Conservation (phyloP, 2,113 vertebrate genomes). For the Oreochromis tanganicae region DNA sequence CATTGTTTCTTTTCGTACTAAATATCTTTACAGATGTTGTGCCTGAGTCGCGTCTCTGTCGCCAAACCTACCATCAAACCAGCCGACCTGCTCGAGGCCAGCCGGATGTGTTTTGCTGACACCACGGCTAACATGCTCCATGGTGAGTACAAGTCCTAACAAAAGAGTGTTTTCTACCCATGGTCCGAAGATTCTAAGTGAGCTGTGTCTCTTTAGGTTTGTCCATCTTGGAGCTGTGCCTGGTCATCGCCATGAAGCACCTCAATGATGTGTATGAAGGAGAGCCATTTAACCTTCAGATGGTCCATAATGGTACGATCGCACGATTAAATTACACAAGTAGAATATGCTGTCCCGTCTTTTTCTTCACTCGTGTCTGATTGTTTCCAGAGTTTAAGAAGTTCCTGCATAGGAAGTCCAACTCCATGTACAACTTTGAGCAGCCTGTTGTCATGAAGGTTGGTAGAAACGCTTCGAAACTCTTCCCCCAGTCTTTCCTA, state of each 20-base stretch:
- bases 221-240: conserved; percentile 91
- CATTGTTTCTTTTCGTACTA: background rate
- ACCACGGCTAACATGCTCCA: conserved; percentile 88
- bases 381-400: conserved; percentile 88
- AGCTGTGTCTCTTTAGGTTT: conserved; percentile 71
- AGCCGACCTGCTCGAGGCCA: conserved; percentile 81
- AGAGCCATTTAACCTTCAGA: conserved; percentile 96
- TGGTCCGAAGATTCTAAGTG: rapidly evolving
- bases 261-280: conserved; percentile 90
- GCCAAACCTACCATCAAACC: conserved; percentile 72
- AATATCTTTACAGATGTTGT: conserved; percentile 67
- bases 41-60: conserved; percentile 69
- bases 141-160: conserved; percentile 61
- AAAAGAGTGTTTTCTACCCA: rapidly evolving
- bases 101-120: conserved; percentile 73
- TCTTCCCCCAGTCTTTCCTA: background rate
- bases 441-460: conserved; percentile 96
- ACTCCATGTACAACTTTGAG: conserved; percentile 90
- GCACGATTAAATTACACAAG: background rate
- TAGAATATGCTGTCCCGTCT: background rate
- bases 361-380: background rate
- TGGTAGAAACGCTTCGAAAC: background rate
- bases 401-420: conserved; percentile 90
- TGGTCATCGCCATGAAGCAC: conserved; percentile 98
- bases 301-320: conserved; percentile 90